Base-by-base conservation (phyloP, 2,113 vertebrate species). In the Nesoenas mayeri region DNA sequence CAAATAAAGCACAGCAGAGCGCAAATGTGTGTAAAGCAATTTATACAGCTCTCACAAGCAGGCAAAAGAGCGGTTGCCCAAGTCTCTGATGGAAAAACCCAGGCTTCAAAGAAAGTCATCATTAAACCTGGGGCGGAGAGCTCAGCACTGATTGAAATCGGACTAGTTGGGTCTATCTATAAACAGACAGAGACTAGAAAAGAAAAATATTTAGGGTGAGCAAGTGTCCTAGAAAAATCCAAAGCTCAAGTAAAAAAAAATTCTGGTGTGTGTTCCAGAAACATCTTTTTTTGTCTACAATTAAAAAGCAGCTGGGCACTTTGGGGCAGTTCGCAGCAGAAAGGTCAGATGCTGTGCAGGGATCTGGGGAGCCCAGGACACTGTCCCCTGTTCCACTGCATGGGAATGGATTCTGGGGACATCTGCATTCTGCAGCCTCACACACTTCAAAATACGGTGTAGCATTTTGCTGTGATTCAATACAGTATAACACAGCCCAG, bases 401-500 rank as follows among this genome's bases (percentile, higher is more conserved):
- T 2, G 32, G 81, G 31, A 21, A 8, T 11, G 32, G 15, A 9
- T 80, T 11, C 60, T 7, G 26, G 66, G 38, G 47, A 4, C 8
- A 5, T 16, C 4, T 25, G 16, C 38, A 8, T 8, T n/a, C 19
- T 8, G 38, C 60, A 79, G 15, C 28, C 34, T 24, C 65, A 28
- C 12, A 14, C 5, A 9, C 15, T 36, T 34, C 21, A 8, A 12
- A 44, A 15, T 2, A 11, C 9, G 12, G 47, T 3, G 18, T 0
- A 31, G 38, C 10, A 0, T n/a, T 56, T 13, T 38, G 10, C 31
- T 22, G 28, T 4, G 12, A 14, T 2, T 5, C n/a, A 48, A 12
- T 4, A 4, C 11, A 31, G 21, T 1, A 2, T 2, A 36, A 18
- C 14, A 17, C 6, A 15, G 34, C 50, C 9, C 2, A 8, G 2